A percentile compares a stretch with the other conserved stretches of the same genome.
phyloP scores from a whole-genome alignment of 1,140 invertebrate species.

The Rhopalosiphum padi region DNA sequence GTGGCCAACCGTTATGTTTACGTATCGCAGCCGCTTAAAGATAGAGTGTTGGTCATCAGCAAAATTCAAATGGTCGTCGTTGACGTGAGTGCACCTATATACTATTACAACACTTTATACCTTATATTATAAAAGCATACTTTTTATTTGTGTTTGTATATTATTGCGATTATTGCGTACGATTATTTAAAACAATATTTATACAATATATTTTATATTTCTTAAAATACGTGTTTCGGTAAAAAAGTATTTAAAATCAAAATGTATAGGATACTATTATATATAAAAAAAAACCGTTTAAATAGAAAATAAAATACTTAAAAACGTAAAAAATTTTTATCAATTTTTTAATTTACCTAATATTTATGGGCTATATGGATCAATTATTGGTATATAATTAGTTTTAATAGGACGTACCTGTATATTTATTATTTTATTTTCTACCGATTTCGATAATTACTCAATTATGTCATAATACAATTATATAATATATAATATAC shows the following conservation, averaged over 20 bases:
- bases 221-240: neutral
- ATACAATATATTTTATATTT: neutral
- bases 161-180: no score
- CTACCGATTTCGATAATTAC: neutral
- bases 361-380: no score
- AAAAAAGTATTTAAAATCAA: no score
- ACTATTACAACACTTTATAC: neutral
- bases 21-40: slow-evolving; percentile 76
- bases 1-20: slow-evolving; percentile 79
- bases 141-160: neutral
- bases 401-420: no score
- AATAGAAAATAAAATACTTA: neutral
- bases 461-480: neutral
- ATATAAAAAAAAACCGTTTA: neutral
- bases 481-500: neutral
- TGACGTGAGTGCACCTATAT: slow-evolving; percentile 66
- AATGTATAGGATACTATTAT: neutral
- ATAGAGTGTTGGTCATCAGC: slow-evolving; percentile 76
- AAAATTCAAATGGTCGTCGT: slow-evolving; percentile 78
- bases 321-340: neutral
- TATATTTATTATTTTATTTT: no score
- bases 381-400: no score
- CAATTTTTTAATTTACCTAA: neutral
- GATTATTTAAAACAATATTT: neutral
- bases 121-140: neutral